These are phyloP conservation scores for Norana najaformis DNA, from an alignment of 2,888 invertebrate genomes.

Conservation along the genomic window DNA sequence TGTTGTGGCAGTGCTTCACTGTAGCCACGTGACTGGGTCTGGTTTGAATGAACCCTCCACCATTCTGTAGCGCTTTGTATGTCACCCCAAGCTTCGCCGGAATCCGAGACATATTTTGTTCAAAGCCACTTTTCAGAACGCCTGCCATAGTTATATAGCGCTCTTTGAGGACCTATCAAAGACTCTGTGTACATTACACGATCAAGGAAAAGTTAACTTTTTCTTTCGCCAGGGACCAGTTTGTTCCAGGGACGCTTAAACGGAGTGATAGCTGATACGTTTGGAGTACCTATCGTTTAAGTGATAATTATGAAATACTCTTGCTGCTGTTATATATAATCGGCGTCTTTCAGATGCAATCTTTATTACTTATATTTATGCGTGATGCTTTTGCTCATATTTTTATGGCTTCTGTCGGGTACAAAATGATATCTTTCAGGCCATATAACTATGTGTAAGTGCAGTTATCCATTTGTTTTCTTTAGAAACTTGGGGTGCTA, in stretches of 20 bases:
- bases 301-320: not conserved
- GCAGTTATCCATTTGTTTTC: not conserved
- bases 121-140: not conserved
- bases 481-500: not conserved
- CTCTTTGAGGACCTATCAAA: not conserved
- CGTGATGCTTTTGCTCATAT: not conserved
- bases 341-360: not conserved
- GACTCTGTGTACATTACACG: not conserved
- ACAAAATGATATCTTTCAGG: not conserved
- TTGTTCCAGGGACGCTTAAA: not conserved
- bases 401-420: not conserved
- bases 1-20: no score
- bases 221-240: not conserved
- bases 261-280: not conserved
- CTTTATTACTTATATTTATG: not conserved
- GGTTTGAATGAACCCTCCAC: no score
- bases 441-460: not conserved
- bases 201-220: not conserved
- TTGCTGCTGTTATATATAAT: not conserved
- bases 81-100: not conserved
- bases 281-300: slow-evolving; percentile 10
- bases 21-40: no score
- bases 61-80: no score
- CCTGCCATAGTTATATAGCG: no score
- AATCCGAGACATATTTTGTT: not conserved